These are phyloP conservation scores for Puffinus mauretanicus DNA, from an alignment of 2,113 vertebrate species.

Conservation along the genomic window DNA sequence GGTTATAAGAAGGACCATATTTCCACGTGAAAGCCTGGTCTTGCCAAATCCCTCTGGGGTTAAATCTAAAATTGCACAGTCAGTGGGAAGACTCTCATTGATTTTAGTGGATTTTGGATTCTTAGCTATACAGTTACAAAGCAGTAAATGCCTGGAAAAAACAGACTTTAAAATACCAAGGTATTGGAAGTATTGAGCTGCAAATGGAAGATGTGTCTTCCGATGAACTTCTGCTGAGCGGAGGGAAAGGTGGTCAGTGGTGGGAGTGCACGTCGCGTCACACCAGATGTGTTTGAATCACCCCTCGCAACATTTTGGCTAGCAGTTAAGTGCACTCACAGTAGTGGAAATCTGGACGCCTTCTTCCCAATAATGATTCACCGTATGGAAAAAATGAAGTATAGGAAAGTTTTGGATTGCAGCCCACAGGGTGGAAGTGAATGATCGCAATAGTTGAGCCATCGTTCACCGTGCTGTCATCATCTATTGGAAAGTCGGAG, in stretches of 20 bases:
- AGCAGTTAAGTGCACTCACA: not conserved
- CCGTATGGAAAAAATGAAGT: not conserved
- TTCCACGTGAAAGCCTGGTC: not conserved
- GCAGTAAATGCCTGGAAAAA: not conserved
- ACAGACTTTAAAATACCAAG: not conserved
- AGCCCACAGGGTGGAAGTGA: conserved; percentile 22
- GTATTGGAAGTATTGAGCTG: not conserved
- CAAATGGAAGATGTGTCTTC: not conserved
- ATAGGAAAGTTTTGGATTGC: not conserved
- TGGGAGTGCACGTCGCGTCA: fast-evolving
- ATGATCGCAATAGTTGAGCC: conserved; percentile 5
- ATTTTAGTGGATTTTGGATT: not conserved
- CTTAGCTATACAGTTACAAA: not conserved
- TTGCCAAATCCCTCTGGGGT: not conserved
- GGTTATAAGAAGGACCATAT: not conserved
- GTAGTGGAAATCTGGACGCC: not conserved
- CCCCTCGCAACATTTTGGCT: not conserved
- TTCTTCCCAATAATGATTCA: not conserved
- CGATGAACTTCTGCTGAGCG: not conserved
- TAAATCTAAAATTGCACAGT: not conserved
- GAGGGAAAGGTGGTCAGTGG: not conserved
- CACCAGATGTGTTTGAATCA: not conserved
- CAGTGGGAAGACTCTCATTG: not conserved
- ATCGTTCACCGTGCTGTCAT: conserved; percentile 52
- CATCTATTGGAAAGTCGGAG: conserved; percentile 41